Percentiles rank a stretch among this genome's conserved stretches.
Evolutionary conservation across 2,888 invertebrate genomes (phyloP).

Genomic region (Operophtera brumata): DNA sequence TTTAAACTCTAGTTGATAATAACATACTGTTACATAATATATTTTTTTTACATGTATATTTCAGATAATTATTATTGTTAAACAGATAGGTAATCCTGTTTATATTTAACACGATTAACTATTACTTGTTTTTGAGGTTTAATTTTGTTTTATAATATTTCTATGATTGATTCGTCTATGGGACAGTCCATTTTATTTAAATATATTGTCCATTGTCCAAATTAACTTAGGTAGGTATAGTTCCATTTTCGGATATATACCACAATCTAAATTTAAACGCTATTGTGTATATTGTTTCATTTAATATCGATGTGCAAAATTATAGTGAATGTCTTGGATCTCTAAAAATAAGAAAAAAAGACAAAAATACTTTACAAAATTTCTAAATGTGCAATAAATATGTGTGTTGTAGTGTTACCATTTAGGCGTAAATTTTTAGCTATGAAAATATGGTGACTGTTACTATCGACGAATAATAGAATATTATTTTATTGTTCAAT

Average conservation of each 20-base stretch:
- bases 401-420: constrained; percentile 81
- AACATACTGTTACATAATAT: constrained; percentile 69
- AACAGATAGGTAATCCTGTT: constrained; percentile 70
- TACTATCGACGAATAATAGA: constrained; percentile 41
- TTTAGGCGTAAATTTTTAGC: constrained; percentile 76
- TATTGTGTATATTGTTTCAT: constrained; percentile 79
- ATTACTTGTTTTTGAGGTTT: constrained; percentile 63
- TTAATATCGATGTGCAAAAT: constrained; percentile 79
- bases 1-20: constrained; percentile 60
- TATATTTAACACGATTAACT: constrained; percentile 73
- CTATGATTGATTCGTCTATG: constrained; percentile 47
- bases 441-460: constrained; percentile 56
- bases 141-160: constrained; percentile 48
- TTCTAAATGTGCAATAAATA: constrained; percentile 82
- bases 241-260: constrained; percentile 79
- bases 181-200: constrained; percentile 69
- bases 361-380: constrained; percentile 80
- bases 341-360: constrained; percentile 79
- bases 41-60: constrained; percentile 77
- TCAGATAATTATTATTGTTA: constrained; percentile 78
- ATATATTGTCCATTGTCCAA: constrained; percentile 77
- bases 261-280: constrained; percentile 73
- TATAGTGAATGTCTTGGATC: constrained; percentile 81
- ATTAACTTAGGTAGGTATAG: constrained; percentile 77
- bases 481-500: constrained; percentile 41